Percentiles rank a stretch among this genome's conserved stretches.
Evolutionary conservation across 2,113 vertebrate species (phyloP).

Genomic region (Helogale parvula): DNA sequence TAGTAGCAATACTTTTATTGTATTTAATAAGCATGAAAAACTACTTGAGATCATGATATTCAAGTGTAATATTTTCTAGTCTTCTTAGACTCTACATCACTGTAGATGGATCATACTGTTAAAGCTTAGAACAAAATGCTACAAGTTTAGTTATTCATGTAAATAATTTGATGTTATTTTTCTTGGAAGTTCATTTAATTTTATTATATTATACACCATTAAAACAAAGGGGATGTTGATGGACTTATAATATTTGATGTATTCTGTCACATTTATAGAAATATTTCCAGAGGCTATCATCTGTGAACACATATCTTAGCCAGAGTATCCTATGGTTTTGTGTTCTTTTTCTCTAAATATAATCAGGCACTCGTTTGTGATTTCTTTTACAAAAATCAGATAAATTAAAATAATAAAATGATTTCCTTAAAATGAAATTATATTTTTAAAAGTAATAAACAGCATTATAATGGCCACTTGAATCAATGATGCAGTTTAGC

Average conservation of each 20-base stretch:
- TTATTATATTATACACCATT: background rate
- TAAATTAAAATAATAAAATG: background rate
- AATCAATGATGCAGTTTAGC: background rate
- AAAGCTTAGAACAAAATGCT: background rate
- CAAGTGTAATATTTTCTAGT: conserved; percentile 19
- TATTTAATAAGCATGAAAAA: background rate
- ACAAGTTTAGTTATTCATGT: background rate
- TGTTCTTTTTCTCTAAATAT: background rate
- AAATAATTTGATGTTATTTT: background rate
- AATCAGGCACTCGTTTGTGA: background rate
- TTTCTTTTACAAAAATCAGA: background rate
- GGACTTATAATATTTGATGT: background rate
- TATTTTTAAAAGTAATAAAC: conserved; percentile 6
- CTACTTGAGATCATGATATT: conserved; percentile 25
- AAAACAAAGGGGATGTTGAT: background rate
- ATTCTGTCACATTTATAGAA: background rate
- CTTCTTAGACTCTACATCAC: background rate
- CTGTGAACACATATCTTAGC: background rate
- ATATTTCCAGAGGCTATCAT: background rate
- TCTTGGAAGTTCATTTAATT: background rate
- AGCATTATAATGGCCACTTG: background rate
- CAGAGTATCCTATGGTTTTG: background rate
- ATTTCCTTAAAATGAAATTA: background rate
- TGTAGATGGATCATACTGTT: background rate
- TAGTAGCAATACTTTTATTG: background rate